Evolutionary conservation across 2,888 invertebrate species (phyloP), one percentile per base, ranked within the genome.

Genomic region (Stenolophus ochropezus): DNA sequence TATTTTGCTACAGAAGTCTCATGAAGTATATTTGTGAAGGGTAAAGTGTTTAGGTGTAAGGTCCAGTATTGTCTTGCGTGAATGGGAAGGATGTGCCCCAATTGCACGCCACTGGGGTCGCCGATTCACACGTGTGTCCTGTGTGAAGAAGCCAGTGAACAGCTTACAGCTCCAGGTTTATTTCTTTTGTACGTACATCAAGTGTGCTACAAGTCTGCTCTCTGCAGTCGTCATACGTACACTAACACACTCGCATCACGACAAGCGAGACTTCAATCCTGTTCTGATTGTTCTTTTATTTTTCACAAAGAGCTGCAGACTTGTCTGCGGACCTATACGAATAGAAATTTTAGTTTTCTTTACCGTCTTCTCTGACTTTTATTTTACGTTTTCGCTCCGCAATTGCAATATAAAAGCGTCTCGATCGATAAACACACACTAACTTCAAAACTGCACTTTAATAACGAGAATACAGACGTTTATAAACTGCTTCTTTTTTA

Each of bases 241-340:
- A 73, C 49, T 47, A 47, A 49, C 20, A 49, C 49, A 73, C 73
- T 21, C 49, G 47, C 20, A 71, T 73, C 49, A 73, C 56, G 76
- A 20, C 33, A 14, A 16, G 65, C 65, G 58, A 58, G 56, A 76
- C 76, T 76, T 53, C 76, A 76, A 76, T 76, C 76, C 76, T 56
- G 76, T 76, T 76, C 42, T 76, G 76, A 76, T 76, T 76, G 76
- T 76, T 56, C 76, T 58, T 76, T 76, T 75, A 53, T 56, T 76
- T 76, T 75, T 76, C 76, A 76, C 76, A 76, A 76, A 76, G 76
- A 53, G 53, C 65, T 69, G 65, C 33, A 42, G 33, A 42, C 8
- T 33, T 69, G 65, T 69, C 65, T 69, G 14, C 33, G 61, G n/a
- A 56, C 56, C 56, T 11, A 56, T 56, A 18, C 21, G 56, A 25